Evolutionary conservation across 2,113 vertebrate species (phyloP), one percentile per base, ranked within the genome.

Genomic region (Muscicapa adusta): DNA sequence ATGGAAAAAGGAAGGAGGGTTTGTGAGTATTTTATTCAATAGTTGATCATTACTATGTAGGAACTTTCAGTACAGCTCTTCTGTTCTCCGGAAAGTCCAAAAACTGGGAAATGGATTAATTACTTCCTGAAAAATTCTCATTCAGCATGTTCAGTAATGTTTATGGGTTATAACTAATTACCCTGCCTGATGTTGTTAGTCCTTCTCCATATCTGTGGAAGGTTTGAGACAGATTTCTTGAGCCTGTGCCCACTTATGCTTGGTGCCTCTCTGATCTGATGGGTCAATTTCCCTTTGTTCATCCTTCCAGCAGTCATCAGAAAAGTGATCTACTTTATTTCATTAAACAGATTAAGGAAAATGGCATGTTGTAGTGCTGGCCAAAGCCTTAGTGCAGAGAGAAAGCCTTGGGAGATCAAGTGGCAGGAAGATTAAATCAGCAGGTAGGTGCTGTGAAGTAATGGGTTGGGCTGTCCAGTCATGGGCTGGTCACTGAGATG

Each of bases 111-210:
- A 60, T 14, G 7, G 10, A 70, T 88, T 15, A 83, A 85, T 67
- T 7, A 12, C 38, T 93, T 92, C 62, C 63, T 67, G 14, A 60
- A 86, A 94, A 60, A 89, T 80, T 60, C 70, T 75, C 77, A 13
- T 89, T 75, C 72, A 15, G 17, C 19, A 10, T 42, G 9, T 72
- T 95, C 67, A 71, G 45, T 65, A 81, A 88, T 61, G 70, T 34
- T 75, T 91, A 84, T 85, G 51, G 23, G 50, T 42, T 90, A 42
- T 79, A 86, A 42, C 34, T 87, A 84, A 92, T 94, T 93, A 93
- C 18, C 54, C 48, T 88, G 57, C 29, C 40, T 91, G 53, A 72
- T 81, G 63, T 4, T 83, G 54, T 88, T 96, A 96, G 81, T 84
- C 70, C 94, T 83, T 43, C 48, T 88, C 42, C 36, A 24, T 48